Conservation (phyloP, 2,797 vertebrate genomes). For the Diplodus puntazzo region DNA sequence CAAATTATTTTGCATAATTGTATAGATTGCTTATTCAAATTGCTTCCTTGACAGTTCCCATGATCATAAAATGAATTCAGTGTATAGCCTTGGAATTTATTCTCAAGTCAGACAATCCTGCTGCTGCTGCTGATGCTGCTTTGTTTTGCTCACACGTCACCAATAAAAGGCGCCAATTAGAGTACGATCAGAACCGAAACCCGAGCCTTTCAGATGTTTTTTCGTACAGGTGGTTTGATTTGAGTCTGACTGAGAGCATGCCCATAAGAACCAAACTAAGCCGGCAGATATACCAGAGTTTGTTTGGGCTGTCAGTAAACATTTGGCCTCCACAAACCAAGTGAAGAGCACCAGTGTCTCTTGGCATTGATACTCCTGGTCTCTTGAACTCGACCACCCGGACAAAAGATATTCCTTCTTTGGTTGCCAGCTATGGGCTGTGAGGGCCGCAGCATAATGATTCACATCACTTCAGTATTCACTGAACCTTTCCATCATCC, state of each 20-base stretch:
- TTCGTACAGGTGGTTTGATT: neutral
- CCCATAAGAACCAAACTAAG: constrained; percentile 7
- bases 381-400: neutral
- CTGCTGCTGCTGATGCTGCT: neutral
- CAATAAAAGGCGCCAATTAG: neutral
- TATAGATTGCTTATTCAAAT: constrained; percentile 9
- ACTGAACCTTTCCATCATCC: neutral
- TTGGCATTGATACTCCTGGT: neutral
- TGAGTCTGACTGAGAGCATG: neutral
- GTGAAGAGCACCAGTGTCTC: neutral
- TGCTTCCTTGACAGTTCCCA: constrained; percentile 5
- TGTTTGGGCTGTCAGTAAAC: neutral
- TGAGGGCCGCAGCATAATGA: neutral
- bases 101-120: neutral
- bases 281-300: neutral
- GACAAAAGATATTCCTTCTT: neutral
- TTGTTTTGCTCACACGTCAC: neutral
- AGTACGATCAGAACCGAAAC: neutral
- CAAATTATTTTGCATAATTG: constrained; percentile 5
- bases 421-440: neutral
- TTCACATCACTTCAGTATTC: neutral
- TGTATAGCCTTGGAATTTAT: neutral
- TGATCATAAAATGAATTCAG: neutral
- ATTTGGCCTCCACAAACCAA: constrained; percentile 8
- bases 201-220: neutral